Conservation (phyloP, 2,888 invertebrate genomes). For the Hirudinaria manillensis region DNA sequence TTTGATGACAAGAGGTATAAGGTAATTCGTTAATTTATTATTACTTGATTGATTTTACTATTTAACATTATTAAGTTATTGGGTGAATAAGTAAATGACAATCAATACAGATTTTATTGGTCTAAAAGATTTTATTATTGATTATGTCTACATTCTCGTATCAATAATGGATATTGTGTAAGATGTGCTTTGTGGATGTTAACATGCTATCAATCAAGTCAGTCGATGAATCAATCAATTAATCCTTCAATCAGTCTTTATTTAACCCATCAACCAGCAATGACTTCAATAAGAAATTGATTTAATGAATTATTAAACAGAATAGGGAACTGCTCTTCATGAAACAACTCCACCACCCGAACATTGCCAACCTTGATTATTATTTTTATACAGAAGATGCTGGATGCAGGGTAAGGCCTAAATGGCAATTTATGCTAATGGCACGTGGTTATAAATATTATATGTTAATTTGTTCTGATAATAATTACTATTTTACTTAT, state of each 20-base stretch:
- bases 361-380: constrained; percentile 99
- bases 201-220: no score
- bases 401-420: constrained; percentile 66
- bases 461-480: no score
- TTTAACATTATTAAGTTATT: neutral
- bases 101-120: neutral
- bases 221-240: neutral
- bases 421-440: neutral
- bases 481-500: no score
- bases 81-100: neutral
- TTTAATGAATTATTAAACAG: constrained; percentile 58
- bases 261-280: no score
- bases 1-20: constrained; percentile 99
- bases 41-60: neutral
- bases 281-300: neutral
- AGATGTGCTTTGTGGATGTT: no score
- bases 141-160: neutral
- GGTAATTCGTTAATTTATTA: constrained; percentile 59
- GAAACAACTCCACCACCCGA: constrained; percentile 98
- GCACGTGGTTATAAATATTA: no score
- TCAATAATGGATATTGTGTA: no score
- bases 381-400: constrained; percentile 99
- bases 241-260: no score
- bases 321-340: constrained; percentile 99
- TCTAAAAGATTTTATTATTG: neutral